A percentile compares a stretch with the other conserved stretches of the same genome.
phyloP scores from a whole-genome alignment of 2,888 invertebrate species.

The Parthenolecanium corni region DNA sequence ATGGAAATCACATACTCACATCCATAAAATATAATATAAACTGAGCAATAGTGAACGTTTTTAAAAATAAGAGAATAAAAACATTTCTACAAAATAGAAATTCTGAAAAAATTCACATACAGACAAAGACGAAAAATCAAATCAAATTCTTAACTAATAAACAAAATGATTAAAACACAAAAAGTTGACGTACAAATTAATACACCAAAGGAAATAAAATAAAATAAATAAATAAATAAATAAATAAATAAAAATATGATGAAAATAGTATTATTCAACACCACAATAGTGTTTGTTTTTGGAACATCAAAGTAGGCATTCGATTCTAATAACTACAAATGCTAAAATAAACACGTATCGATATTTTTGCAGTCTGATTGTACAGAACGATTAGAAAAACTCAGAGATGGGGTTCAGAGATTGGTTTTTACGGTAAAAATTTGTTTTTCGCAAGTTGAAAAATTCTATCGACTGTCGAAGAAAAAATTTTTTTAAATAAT shows the following conservation, averaged over 20 bases:
- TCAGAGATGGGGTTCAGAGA: too few species aligned
- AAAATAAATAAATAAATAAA: slow-evolving; percentile 13
- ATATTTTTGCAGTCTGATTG: not conserved
- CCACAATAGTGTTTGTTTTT: not conserved
- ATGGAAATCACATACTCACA: slow-evolving; percentile 23
- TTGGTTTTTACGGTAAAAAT: too few species aligned
- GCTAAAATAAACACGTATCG: not conserved
- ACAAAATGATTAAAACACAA: slow-evolving; percentile 4
- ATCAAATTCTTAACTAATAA: slow-evolving; percentile 1
- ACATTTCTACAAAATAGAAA: slow-evolving; percentile 2
- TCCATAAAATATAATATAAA: slow-evolving; percentile 22
- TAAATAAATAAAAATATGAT: slow-evolving; percentile 4
- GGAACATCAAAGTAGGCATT: not conserved
- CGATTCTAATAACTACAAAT: not conserved
- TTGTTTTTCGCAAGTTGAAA: too few species aligned
- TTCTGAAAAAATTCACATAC: not conserved
- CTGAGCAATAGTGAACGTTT: slow-evolving; percentile 10
- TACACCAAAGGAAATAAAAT: slow-evolving; percentile 5
- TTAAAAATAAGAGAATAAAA: not conserved
- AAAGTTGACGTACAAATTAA: not conserved
- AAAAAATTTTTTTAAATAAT: too few species aligned
- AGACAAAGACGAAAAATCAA: slow-evolving; percentile 1
- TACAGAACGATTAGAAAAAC: not conserved
- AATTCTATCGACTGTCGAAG: too few species aligned
- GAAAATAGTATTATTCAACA: not conserved